phyloP scores from a whole-genome alignment of 2,797 vertebrate genomes.

The Discoglossus pictus region DNA sequence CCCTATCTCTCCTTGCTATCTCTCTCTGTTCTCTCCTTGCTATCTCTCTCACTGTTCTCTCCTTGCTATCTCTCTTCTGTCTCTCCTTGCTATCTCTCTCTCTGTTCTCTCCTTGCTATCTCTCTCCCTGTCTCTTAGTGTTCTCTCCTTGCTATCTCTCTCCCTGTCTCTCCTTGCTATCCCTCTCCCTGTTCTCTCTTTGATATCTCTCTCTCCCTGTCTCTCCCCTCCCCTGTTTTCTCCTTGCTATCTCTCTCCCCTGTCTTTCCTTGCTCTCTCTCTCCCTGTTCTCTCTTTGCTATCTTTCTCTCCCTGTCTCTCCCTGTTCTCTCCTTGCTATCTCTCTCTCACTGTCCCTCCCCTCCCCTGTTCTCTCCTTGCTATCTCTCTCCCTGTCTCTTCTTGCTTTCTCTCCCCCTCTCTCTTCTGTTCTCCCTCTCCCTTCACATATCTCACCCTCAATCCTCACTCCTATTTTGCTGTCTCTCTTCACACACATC shows the following conservation, averaged over 20 bases:
- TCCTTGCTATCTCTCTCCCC: neutral
- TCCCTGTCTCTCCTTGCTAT: neutral
- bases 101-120: too few species aligned
- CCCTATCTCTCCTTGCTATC: neutral
- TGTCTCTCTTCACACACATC: neutral
- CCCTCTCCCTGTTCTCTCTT: neutral
- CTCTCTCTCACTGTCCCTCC: neutral
- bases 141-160: neutral
- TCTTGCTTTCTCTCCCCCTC: too few species aligned
- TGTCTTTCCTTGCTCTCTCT: neutral
- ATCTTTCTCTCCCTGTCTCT: neutral
- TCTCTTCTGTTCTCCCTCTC: neutral
- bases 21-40: too few species aligned
- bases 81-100: too few species aligned
- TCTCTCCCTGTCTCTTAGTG: too few species aligned
- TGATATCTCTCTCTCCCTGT: neutral
- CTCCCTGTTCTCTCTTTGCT: neutral
- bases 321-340: neutral
- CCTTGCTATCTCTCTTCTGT: too few species aligned
- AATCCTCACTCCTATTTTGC: neutral
- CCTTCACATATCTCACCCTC: neutral
- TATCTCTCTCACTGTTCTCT: too few species aligned
- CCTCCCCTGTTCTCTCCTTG: neutral
- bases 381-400: too few species aligned
- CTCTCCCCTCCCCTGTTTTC: neutral